Base-by-base conservation (phyloP, 2,113 vertebrate species). In the Corythaixoides concolor region DNA sequence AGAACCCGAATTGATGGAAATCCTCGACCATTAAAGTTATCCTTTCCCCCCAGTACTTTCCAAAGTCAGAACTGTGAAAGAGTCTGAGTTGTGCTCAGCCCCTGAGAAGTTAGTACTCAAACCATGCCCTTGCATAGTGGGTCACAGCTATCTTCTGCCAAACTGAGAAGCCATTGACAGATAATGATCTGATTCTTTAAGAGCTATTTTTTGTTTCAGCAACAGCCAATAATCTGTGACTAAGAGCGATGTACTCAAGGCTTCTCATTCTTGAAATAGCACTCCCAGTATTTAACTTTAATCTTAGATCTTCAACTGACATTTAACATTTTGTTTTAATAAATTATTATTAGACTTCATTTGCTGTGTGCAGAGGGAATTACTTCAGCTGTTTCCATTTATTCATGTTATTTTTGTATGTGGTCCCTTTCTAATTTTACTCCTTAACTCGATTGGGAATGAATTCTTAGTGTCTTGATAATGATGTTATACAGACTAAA, bases 351-450 rank as follows among this genome's bases (percentile, higher is more conserved):
- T 93, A 85, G 76, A 58, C 76, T 79, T 87, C 75, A 89, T 90
- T 97, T 90, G 62, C 94, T 95, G n/a, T 55, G 66, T 91, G 84
- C 49, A 87, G 69, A 87, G 90, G 76, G 95, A 96, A 94, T 95
- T 96, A 78, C 83, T 96, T 90, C 94, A 97, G 97, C 95, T 97
- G 94, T 95, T 95, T 97, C 86, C 39, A 97, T 86, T 96, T 95
- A 93, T 75, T 96, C 24, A 30, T 85, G 69, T 97, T 97, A 92
- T 89, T 96, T 97, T 93, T 96, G 83, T 90, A 91, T 85, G 81
- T 35, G 21, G 50, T 89, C 77, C 83, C 86, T 87, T 95, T 97
- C 96, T 97, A 97, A 97, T 95, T 97, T 97, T 97, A 93, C 41
- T 89, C 32, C 58, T 89, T 89, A 90, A 78, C 86, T 90, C 58